A percentile compares a stretch with the other conserved stretches of the same genome.
Conservation (phyloP, 2,113 vertebrate genomes). For the Montifringilla adamsi region DNA sequence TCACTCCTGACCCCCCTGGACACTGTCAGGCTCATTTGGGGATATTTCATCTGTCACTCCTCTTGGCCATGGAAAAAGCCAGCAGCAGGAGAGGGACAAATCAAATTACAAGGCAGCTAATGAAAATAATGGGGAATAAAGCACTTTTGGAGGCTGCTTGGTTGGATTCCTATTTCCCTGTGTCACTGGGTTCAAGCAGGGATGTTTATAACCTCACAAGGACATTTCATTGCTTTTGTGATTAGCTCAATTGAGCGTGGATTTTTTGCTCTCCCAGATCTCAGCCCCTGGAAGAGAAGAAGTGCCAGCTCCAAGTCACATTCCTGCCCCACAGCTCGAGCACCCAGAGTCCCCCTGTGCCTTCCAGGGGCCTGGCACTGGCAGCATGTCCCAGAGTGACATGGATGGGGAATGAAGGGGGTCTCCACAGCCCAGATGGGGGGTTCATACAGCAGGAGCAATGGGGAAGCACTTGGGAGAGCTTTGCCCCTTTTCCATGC, state of each 20-base stretch:
- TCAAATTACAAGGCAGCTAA: conserved; percentile 53
- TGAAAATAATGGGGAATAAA: conserved; percentile 46
- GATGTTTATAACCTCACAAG: conserved; percentile 22
- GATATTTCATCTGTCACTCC: not conserved
- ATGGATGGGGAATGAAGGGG: accelerated
- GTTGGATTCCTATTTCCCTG: conserved; percentile 30
- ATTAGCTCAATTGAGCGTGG: conserved; percentile 7
- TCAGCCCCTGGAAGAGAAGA: not conserved
- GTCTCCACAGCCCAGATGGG: accelerated
- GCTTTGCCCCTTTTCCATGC: not conserved
- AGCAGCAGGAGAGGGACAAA: conserved; percentile 50
- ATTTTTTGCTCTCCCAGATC: not conserved
- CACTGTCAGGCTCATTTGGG: accelerated
- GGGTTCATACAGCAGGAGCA: accelerated
- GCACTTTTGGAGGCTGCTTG: conserved; percentile 30
- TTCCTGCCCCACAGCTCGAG: accelerated
- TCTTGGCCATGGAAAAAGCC: not conserved
- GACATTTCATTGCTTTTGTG: conserved; percentile 33
- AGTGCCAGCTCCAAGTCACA: accelerated
- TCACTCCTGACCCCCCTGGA: not conserved
- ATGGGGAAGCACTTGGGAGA: accelerated
- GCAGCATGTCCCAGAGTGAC: not conserved
- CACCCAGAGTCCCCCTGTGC: not conserved
- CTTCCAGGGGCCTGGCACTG: not conserved
- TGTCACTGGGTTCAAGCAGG: not conserved